Conservation (phyloP, 2,797 vertebrate genomes). For the Tragopan temminckii region DNA sequence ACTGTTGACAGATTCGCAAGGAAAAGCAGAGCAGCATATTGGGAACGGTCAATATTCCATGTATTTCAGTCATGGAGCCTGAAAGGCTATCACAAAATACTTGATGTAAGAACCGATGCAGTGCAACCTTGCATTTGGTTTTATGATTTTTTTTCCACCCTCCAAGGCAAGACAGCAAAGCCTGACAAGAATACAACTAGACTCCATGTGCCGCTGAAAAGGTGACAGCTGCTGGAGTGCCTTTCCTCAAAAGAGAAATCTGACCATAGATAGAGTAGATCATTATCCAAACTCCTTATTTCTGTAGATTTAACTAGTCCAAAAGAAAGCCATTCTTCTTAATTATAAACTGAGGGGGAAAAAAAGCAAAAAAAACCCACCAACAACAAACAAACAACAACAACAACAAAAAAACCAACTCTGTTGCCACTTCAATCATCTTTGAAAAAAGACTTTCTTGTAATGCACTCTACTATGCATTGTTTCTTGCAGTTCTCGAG, state of each 20-base stretch:
- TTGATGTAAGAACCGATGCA: not conserved
- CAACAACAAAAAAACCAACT: not conserved
- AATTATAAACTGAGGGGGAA: not conserved
- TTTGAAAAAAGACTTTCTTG: not conserved
- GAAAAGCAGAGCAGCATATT: not conserved
- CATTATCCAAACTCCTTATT: not conserved
- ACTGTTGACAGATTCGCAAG: not conserved
- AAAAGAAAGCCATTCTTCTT: not conserved
- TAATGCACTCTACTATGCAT: not conserved
- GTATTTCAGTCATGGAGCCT: not conserved
- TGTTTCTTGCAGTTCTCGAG: not conserved
- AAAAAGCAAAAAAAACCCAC: not conserved
- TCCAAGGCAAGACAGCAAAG: not conserved
- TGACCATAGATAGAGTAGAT: accelerated
- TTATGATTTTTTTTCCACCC: not conserved
- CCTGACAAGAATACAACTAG: not conserved
- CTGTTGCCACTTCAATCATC: not conserved
- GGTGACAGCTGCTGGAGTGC: not conserved
- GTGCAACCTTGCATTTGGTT: not conserved
- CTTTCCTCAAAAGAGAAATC: not conserved
- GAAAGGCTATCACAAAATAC: not conserved
- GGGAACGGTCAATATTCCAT: not conserved
- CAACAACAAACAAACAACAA: no score
- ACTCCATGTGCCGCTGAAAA: not conserved
- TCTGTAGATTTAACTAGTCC: not conserved